Percentiles rank a stretch among this genome's conserved stretches.
phyloP scores from a whole-genome alignment of 1,140 invertebrate genomes.

The Aphaenogaster ashmeadi region DNA sequence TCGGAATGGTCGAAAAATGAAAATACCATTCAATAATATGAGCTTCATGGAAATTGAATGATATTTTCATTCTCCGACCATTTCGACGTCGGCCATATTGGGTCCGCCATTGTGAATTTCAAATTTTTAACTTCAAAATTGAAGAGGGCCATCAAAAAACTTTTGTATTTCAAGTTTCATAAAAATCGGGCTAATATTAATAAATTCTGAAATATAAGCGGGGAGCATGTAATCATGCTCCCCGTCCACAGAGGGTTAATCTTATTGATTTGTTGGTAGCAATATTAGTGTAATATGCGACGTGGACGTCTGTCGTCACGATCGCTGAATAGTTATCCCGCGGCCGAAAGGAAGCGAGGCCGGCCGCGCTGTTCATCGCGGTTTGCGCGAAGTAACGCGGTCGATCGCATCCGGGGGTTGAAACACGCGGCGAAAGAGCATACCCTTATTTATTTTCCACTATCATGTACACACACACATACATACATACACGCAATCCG shows the following conservation, averaged over 20 bases:
- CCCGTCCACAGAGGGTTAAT: not conserved
- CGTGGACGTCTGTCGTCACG: not conserved
- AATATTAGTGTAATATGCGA: constrained; percentile 19
- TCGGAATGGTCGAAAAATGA: no score
- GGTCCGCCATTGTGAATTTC: no score
- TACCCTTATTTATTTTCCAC: constrained; percentile 69
- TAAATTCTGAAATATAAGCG: no score
- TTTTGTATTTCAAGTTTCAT: no score
- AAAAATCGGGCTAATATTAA: no score
- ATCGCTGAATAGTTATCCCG: constrained; percentile 15
- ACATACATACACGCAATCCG: constrained; percentile 24
- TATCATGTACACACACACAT: constrained; percentile 23
- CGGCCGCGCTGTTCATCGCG: not conserved
- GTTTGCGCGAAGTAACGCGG: not conserved
- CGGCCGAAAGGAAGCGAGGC: not conserved
- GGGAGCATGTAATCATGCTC: no score
- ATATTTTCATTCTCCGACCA: no score
- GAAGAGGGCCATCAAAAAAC: no score
- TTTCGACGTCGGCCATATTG: no score
- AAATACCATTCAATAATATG: no score
- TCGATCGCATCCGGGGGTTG: constrained; percentile 39
- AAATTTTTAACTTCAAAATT: no score
- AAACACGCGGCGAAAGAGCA: constrained; percentile 20
- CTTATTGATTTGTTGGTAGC: constrained; percentile 22
- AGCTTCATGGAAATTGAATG: no score